Percentiles rank a stretch among this genome's conserved stretches.
Conservation (phyloP, 2,888 invertebrate species). For the Germaria angustata region DNA sequence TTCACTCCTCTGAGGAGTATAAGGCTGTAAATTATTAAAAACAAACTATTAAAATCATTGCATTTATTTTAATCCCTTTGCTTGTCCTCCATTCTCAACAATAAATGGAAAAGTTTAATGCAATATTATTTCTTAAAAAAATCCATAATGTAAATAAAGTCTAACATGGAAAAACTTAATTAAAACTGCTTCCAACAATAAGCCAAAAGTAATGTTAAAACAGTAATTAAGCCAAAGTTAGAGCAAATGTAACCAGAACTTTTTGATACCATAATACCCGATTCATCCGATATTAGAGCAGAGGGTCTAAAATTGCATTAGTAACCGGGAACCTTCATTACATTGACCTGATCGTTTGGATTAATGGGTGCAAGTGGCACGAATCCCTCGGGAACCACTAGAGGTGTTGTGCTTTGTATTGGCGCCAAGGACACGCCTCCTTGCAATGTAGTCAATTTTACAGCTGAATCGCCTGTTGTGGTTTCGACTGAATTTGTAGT, state of each 20-base stretch:
- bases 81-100: too few relatives aligned
- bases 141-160: too few relatives aligned
- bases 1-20: too few relatives aligned
- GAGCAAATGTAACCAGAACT: constrained; percentile 39
- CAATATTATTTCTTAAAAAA: too few relatives aligned
- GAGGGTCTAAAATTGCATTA: constrained; percentile 60
- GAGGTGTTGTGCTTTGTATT: constrained; percentile 72
- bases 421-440: constrained; percentile 68
- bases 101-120: too few relatives aligned
- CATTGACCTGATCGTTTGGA: constrained; percentile 70
- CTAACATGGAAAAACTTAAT: neutral
- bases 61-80: too few relatives aligned
- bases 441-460: constrained; percentile 36
- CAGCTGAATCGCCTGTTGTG: too few relatives aligned
- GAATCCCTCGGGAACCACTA: constrained; percentile 68
- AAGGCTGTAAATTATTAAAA: too few relatives aligned
- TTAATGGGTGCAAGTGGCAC: constrained; percentile 71
- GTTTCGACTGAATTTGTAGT: constrained; percentile 56
- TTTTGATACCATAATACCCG: constrained; percentile 66
- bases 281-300: constrained; percentile 70
- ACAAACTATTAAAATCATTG: too few relatives aligned
- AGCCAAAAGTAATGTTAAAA: constrained; percentile 72
- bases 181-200: constrained; percentile 60
- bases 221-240: constrained; percentile 66
- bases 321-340: constrained; percentile 75